Base-by-base conservation (phyloP, 2,888 invertebrate species). In the Zaprionus obscuricornis region DNA sequence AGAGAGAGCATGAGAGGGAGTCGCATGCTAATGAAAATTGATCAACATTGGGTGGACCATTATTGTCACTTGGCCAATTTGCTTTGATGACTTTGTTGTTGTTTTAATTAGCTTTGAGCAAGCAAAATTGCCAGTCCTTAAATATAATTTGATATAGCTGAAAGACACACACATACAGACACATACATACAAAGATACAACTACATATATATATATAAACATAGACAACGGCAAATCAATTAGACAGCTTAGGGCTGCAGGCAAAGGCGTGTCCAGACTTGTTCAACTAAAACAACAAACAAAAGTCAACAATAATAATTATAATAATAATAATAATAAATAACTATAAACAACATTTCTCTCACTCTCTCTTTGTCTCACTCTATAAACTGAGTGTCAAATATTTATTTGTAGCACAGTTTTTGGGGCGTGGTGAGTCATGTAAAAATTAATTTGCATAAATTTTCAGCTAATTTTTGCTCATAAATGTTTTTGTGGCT, bases 21-120 rank as follows among this genome's bases (percentile, higher is more conserved):
- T 10, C 16, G 24, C 24, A n/a, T 33, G 45, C 46, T 77, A 74
- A 78, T 78, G 77, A 78, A 77, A 77, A 77, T 83, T 83, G 72
- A 78, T 83, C 64, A 68, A 57, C 73, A 64, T 69, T 52, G 49
- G 42, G 47, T 34, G 18, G 27, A 16, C 49, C 72, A 49, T 50
- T 66, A 69, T 63, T 66, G 52, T 56, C 54, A 66, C 66, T 65
- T 40, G 51, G 39, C 18, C 55, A 64, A 59, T 60, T 68, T 70
- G 49, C 66, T 66, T 77, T 81, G 77, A 69, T 73, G 77, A 63
- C 37, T 64, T 55, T 70, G 59, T 18, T 70, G 37, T 43, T 54
- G 64, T 26, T 66, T 54, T 71, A 69, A 71, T 69, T 66, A 71
- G 62, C 71, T 55, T 26, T 43, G 46, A 57, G 69, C 56, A 6